A percentile compares a stretch with the other conserved stretches of the same genome.
Conservation (phyloP, 2,113 vertebrate species). For the Leuciscus idus region DNA sequence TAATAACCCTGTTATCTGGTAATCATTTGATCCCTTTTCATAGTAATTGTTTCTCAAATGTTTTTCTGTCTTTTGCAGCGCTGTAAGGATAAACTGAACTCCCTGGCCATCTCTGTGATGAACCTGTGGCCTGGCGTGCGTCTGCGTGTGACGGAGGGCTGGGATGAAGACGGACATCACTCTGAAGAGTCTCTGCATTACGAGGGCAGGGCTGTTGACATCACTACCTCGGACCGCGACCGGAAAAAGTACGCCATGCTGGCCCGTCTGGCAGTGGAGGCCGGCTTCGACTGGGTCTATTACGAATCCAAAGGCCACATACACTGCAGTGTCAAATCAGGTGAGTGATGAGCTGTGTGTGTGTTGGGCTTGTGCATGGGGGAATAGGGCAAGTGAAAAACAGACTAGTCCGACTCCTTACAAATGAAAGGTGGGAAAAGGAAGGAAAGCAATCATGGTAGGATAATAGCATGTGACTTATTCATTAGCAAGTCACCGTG, state of each 20-base stretch:
- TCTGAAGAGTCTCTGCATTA: conserved; percentile 77
- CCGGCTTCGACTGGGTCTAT: conserved; percentile 79
- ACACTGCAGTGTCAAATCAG: conserved; percentile 80
- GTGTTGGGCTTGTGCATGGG: not conserved
- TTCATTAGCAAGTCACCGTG: not conserved
- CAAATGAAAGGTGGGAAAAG: not conserved
- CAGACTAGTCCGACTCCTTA: not conserved
- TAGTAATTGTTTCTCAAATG: not conserved
- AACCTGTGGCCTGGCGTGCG: conserved; percentile 75
- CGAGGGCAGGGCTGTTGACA: conserved; percentile 76
- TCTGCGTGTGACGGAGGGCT: conserved; percentile 75
- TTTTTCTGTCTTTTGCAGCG: conserved; percentile 60
- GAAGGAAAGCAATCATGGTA: not conserved
- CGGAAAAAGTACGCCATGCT: conserved; percentile 77
- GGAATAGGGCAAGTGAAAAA: not conserved
- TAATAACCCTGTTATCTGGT: not conserved
- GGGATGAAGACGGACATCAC: conserved; percentile 79
- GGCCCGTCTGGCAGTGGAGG: conserved; percentile 74
- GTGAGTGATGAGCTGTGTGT: conserved; percentile 56
- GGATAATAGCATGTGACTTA: conserved; percentile 1
- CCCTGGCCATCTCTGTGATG: conserved; percentile 76
- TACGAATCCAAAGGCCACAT: conserved; percentile 77
- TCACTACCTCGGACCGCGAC: conserved; percentile 77
- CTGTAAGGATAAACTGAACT: conserved; percentile 77
- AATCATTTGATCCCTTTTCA: not conserved